These are phyloP conservation scores for Pentalonia nigronervosa DNA, from an alignment of 1,140 invertebrate species.

Conservation along the genomic window DNA sequence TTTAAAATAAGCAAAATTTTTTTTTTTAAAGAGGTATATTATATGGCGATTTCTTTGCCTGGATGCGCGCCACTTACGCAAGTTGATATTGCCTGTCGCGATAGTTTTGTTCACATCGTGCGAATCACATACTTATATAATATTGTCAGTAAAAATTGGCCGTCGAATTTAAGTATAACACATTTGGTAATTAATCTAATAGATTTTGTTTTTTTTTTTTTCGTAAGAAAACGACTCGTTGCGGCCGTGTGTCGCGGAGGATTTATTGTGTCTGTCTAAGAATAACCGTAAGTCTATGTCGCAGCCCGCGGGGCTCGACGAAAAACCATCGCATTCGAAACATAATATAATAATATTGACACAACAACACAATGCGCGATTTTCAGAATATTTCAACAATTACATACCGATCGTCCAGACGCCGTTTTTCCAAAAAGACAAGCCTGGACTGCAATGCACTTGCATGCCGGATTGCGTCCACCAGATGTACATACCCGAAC, in stretches of 20 bases:
- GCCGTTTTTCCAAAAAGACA: constrained; percentile 58
- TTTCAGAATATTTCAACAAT: constrained; percentile 61
- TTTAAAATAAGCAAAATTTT: not conserved
- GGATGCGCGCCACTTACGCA: too few species aligned
- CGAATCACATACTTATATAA: not conserved
- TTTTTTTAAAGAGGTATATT: not conserved
- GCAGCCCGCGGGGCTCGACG: not conserved
- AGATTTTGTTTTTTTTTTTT: not conserved
- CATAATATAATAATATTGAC: not conserved
- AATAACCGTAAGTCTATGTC: constrained; percentile 60
- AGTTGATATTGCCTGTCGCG: not conserved
- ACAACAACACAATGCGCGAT: not conserved
- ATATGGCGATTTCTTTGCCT: not conserved
- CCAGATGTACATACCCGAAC: constrained; percentile 61
- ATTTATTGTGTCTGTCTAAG: constrained; percentile 60
- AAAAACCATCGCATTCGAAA: not conserved
- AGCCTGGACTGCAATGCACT: constrained; percentile 60
- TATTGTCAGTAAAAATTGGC: too few species aligned
- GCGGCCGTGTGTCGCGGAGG: constrained; percentile 59
- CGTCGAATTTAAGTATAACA: not conserved
- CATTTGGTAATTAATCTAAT: not conserved
- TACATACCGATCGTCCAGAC: constrained; percentile 55
- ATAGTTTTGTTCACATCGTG: not conserved
- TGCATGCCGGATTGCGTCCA: constrained; percentile 61
- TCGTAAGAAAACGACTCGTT: constrained; percentile 42